These are phyloP conservation scores for Numenius phaeopus DNA, from an alignment of 2,797 vertebrate species.

Conservation along the genomic window DNA sequence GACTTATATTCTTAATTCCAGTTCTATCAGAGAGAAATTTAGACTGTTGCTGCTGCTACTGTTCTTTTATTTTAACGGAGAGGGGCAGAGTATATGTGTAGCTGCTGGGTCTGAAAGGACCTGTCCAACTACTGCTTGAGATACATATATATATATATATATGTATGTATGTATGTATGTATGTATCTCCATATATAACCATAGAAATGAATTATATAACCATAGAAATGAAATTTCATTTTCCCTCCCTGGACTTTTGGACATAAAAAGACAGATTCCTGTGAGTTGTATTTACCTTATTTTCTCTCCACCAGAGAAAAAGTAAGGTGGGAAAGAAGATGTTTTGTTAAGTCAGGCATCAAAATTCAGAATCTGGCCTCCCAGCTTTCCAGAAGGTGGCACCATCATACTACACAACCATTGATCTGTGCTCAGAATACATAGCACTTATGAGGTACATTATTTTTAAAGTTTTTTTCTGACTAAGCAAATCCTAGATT, in stretches of 20 bases:
- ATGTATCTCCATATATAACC: no score
- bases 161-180: no score
- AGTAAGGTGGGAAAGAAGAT: not conserved
- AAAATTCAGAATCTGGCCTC: not conserved
- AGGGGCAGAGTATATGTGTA: not conserved
- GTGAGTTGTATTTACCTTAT: not conserved
- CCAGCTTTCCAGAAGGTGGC: conserved; percentile 6
- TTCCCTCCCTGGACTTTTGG: not conserved
- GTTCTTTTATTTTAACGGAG: not conserved
- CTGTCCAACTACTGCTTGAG: not conserved
- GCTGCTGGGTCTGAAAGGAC: not conserved
- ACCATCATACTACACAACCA: not conserved
- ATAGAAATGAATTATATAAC: not conserved
- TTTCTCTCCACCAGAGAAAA: not conserved
- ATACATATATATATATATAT: no score
- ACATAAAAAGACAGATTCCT: not conserved
- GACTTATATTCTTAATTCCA: not conserved
- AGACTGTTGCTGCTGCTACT: not conserved
- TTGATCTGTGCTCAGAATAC: not conserved
- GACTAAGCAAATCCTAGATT: not conserved
- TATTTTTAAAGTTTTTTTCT: not conserved
- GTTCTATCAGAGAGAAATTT: not conserved
- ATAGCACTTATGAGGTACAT: no score
- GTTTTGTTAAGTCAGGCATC: not conserved
- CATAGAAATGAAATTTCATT: not conserved